A percentile compares a stretch with the other conserved stretches of the same genome.
Evolutionary conservation across 1,140 invertebrate genomes (phyloP).

Genomic region (Homalodisca vitripennis): DNA sequence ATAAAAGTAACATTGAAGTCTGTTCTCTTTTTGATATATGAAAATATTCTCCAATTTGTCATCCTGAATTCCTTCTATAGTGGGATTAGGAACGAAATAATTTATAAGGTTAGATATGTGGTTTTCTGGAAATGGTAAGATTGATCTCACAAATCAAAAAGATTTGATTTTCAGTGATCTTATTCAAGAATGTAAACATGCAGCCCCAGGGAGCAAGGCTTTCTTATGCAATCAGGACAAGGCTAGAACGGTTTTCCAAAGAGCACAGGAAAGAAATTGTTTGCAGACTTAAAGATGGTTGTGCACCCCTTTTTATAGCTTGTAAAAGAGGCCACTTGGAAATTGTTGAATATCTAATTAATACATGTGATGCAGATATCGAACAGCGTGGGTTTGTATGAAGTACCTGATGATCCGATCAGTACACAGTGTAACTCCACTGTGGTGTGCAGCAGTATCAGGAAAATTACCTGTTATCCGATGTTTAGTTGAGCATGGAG

Average conservation of each 20-base stretch:
- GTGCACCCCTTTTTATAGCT: conserved; percentile 84
- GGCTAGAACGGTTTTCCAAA: conserved; percentile 60
- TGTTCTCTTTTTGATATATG: background rate
- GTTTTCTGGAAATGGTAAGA: conserved; percentile 26
- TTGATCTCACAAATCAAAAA: conserved; percentile 52
- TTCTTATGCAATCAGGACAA: conserved; percentile 60
- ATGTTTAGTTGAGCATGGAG: conserved; percentile 75
- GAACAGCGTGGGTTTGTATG: conserved; percentile 80
- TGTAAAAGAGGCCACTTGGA: conserved; percentile 81
- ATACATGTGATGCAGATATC: conserved; percentile 76
- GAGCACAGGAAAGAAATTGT: conserved; percentile 62
- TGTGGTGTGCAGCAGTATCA: conserved; percentile 94
- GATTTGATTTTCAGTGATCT: conserved; percentile 65
- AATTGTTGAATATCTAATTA: conserved; percentile 86
- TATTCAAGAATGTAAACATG: conserved; percentile 65
- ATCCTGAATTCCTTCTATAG: conserved; percentile 15
- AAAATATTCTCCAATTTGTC: background rate
- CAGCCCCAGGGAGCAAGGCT: conserved; percentile 66
- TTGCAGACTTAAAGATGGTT: conserved; percentile 66
- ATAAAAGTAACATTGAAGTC: conserved; percentile 13
- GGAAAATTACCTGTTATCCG: conserved; percentile 76
- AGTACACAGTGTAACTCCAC: conserved; percentile 79
- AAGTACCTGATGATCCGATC: conserved; percentile 69
- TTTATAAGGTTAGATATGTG: conserved; percentile 24
- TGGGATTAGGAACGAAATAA: conserved; percentile 8